Conservation (phyloP, 2,888 invertebrate species). For the Strigamia maritima region DNA sequence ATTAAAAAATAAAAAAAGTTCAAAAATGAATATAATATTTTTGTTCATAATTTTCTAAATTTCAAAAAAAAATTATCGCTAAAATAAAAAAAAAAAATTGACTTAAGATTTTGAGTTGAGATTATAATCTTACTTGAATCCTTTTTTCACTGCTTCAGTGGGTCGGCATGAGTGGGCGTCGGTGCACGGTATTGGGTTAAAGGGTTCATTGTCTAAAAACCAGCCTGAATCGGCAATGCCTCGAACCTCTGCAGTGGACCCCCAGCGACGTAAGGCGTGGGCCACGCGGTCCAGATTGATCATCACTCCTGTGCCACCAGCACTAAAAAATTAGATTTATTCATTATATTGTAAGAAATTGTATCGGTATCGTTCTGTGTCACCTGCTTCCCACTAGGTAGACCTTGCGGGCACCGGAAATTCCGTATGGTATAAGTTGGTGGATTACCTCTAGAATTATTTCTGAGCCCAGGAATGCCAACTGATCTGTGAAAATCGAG, state of each 20-base stretch:
- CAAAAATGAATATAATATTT: background rate
- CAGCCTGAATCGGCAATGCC: conserved; percentile 91
- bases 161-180: conserved; percentile 60
- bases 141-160: conserved; percentile 66
- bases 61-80: background rate
- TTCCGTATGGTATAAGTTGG: conserved; percentile 63
- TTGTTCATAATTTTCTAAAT: no score
- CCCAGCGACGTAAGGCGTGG: conserved; percentile 59
- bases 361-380: background rate
- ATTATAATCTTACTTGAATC: conserved; percentile 63
- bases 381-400: conserved; percentile 67
- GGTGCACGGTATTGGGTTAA: conserved; percentile 55
- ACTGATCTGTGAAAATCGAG: conserved; percentile 57
- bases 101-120: no score
- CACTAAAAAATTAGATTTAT: conserved; percentile 63
- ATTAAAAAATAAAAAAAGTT: background rate
- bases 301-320: conserved; percentile 89
- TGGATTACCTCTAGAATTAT: conserved; percentile 72
- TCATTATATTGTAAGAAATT: no score
- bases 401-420: conserved; percentile 69
- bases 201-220: conserved; percentile 84
- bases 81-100: background rate
- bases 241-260: conserved; percentile 60
- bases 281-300: conserved; percentile 80
- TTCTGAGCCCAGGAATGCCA: conserved; percentile 81